Conservation (phyloP, 2,888 invertebrate genomes). For the Digitonthophagus gazella region DNA sequence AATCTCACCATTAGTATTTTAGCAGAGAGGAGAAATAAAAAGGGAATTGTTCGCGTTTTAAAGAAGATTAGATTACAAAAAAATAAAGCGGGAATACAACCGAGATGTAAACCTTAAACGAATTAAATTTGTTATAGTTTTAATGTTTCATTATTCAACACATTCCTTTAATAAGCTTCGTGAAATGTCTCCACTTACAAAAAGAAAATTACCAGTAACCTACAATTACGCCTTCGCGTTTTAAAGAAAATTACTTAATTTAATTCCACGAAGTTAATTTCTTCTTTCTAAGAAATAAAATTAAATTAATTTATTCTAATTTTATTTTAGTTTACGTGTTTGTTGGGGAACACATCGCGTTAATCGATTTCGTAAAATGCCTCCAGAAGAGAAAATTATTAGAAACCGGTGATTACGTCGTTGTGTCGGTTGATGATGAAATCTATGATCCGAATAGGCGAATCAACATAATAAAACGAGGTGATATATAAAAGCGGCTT, state of each 20-base stretch:
- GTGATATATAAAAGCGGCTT: conserved; percentile 43
- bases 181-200: too few relatives aligned
- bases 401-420: conserved; percentile 77
- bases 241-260: neutral
- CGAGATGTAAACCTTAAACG: too few relatives aligned
- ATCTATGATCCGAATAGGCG: conserved; percentile 70
- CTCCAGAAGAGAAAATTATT: conserved; percentile 73
- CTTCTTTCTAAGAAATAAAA: neutral
- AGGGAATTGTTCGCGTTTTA: too few relatives aligned
- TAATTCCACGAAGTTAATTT: neutral
- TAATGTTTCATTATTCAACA: too few relatives aligned
- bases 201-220: too few relatives aligned
- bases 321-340: conserved; percentile 81
- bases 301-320: conserved; percentile 1
- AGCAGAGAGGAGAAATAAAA: too few relatives aligned
- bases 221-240: too few relatives aligned
- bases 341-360: conserved; percentile 81
- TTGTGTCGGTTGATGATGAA: conserved; percentile 86
- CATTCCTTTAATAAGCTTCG: too few relatives aligned
- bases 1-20: too few relatives aligned
- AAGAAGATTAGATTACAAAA: too few relatives aligned
- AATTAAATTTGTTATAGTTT: too few relatives aligned
- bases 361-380: conserved; percentile 80
- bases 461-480: conserved; percentile 56
- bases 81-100: too few relatives aligned